Evolutionary conservation across 2,113 vertebrate species (phyloP), one percentile per base, ranked within the genome.

Genomic region (Protobothrops flavoviridis): DNA sequence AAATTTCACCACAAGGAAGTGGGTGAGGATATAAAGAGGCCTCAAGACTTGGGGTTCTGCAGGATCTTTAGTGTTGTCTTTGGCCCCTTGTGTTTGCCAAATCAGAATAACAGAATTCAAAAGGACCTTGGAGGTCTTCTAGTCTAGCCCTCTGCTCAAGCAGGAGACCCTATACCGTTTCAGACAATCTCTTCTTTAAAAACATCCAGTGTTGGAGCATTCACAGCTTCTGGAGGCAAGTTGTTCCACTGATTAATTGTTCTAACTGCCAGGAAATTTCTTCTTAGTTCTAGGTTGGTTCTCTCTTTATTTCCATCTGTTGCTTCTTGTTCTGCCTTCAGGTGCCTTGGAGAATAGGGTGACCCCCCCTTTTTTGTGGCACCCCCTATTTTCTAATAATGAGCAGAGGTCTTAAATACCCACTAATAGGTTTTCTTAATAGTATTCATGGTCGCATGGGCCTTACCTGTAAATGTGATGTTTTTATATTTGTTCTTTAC

Each of bases 381-480:
- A 61, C 12, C 90, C n/a, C 69, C 45, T 24, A 55, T 20, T 39
- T 33, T 39, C 39, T 15, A 2, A 7, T 23, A 33, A 56, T 11
- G 20, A 39, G 33, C 39, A 57, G 20, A 43, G 3, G 1, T 52
- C 53, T 43, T 26, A 53, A 26, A 26, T 64, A 12, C 81, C 61
- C 64, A 90, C 4, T 43, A 17, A 13, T 5, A 6, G 17, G 86
- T 91, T 52, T 12, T 64, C 91, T 33, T 1, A 12, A 11, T 0
- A 50, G 9, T 21, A 88, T 43, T 29, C 2, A 52, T 15, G n/a
- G 39, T 52, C 7, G 4, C 61, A 26, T 0, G 90, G 20, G 24
- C 57, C 97, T 97, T 97, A 98, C 98, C 96, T 96, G 98, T 98
- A 87, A 98, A 98, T 23, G 98, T 98, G 93, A 93, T 96, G 53